These are phyloP conservation scores for Scaptodrosophila latifasciaeformis DNA, from an alignment of 2,888 invertebrate genomes.

Conservation along the genomic window DNA sequence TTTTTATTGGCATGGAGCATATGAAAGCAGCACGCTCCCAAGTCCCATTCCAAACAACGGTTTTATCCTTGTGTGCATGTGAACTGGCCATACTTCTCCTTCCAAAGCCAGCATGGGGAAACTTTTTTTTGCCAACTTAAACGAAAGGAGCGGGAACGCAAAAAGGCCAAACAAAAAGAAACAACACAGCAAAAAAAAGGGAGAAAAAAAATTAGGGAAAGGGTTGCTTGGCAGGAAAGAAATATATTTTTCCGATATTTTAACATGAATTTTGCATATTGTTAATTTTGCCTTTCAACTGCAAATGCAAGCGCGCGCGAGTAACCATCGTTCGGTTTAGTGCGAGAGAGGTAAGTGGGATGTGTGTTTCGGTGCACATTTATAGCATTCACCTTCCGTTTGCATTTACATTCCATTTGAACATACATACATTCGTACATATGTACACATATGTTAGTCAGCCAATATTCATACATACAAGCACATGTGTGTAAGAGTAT, in stretches of 20 bases:
- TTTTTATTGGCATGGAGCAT: slow-evolving; percentile 62
- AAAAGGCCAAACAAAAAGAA: slow-evolving; percentile 20
- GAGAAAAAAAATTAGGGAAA: slow-evolving; percentile 24
- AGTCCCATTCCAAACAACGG: slow-evolving; percentile 5
- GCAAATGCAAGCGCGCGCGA: slow-evolving; percentile 25
- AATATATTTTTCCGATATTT: slow-evolving; percentile 70
- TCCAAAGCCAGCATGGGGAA: neutral
- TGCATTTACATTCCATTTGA: too few species aligned
- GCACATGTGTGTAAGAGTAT: too few species aligned
- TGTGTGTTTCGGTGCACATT: slow-evolving; percentile 15
- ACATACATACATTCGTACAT: too few species aligned
- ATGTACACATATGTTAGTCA: too few species aligned
- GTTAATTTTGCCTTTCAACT: slow-evolving; percentile 66
- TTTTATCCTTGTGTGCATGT: slow-evolving; percentile 39
- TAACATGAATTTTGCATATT: slow-evolving; percentile 72
- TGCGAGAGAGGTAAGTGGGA: neutral
- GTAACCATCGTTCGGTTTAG: neutral
- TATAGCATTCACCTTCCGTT: slow-evolving; percentile 54
- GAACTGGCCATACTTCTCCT: slow-evolving; percentile 17
- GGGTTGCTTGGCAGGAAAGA: slow-evolving; percentile 60
- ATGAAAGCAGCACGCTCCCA: slow-evolving; percentile 44
- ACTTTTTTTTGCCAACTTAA: slow-evolving; percentile 34
- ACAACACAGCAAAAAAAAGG: slow-evolving; percentile 15
- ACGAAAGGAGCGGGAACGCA: slow-evolving; percentile 46
- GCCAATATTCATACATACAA: too few species aligned